A percentile compares a stretch with the other conserved stretches of the same genome.
phyloP scores from a whole-genome alignment of 2,888 invertebrate species.

The Drosophila anomelani region DNA sequence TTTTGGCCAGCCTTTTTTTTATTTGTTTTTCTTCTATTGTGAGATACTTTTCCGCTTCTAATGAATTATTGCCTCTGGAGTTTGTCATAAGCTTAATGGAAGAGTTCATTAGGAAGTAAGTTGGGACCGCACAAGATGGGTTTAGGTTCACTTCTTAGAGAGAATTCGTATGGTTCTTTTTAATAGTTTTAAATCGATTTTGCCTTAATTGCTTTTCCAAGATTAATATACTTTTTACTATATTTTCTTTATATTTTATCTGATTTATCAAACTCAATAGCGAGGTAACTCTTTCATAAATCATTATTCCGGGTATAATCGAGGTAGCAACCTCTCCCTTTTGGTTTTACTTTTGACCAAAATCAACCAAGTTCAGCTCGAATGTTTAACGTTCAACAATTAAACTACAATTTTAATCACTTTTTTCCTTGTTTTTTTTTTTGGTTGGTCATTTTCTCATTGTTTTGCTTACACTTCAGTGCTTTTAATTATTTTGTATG shows the following conservation, averaged over 20 bases:
- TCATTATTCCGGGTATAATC: neutral
- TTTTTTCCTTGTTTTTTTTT: slow-evolving; percentile 29
- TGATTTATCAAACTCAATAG: neutral
- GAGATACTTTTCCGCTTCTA: slow-evolving; percentile 35
- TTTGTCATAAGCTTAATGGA: slow-evolving; percentile 60
- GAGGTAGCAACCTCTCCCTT: neutral
- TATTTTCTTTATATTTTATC: neutral
- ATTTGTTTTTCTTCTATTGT: slow-evolving; percentile 5
- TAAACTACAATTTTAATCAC: slow-evolving; percentile 64
- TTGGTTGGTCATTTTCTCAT: slow-evolving; percentile 36
- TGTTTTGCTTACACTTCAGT: slow-evolving; percentile 62
- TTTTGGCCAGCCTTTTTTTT: slow-evolving; percentile 23
- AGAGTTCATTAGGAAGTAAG: slow-evolving; percentile 51
- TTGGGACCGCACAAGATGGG: slow-evolving; percentile 5
- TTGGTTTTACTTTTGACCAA: slow-evolving; percentile 9
- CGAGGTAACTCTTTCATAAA: neutral
- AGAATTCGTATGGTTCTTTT: neutral
- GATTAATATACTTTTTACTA: neutral
- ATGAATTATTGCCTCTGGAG: slow-evolving; percentile 58
- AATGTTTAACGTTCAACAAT: slow-evolving; percentile 50
- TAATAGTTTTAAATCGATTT: neutral
- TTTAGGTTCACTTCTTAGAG: neutral
- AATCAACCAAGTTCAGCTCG: slow-evolving; percentile 32
- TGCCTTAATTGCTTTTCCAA: neutral
- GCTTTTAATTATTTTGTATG: slow-evolving; percentile 69